These are phyloP conservation scores for Xenus cinereus DNA, from an alignment of 2,113 vertebrate genomes.

Conservation along the genomic window DNA sequence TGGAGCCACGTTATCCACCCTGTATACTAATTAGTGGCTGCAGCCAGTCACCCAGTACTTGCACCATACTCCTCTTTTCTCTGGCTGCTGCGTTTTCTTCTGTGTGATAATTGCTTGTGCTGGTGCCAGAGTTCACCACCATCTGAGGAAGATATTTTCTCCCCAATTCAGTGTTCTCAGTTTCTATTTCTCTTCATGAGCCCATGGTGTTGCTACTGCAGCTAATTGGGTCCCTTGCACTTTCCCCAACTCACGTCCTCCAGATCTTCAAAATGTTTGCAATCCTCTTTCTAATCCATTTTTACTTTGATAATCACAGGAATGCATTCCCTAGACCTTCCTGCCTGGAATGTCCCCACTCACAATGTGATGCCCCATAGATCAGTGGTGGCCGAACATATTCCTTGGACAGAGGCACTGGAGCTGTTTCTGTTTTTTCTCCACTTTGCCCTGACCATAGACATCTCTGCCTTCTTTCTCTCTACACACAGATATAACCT, in stretches of 20 bases:
- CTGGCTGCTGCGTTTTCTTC: background rate
- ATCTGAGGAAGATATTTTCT: background rate
- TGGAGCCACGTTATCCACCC: background rate
- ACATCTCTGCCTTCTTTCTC: background rate
- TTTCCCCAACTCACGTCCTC: background rate
- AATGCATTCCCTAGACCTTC: background rate
- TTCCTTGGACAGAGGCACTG: background rate
- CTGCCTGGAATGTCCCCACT: background rate
- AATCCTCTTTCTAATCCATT: background rate
- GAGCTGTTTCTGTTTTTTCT: background rate
- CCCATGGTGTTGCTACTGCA: background rate
- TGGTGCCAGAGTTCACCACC: background rate
- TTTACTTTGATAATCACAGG: background rate
- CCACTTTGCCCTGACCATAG: background rate
- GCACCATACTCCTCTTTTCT: background rate
- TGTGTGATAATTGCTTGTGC: background rate
- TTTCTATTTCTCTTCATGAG: background rate
- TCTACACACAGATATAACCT: background rate
- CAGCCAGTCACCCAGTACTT: background rate
- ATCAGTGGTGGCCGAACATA: background rate
- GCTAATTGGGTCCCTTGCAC: background rate
- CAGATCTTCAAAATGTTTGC: background rate
- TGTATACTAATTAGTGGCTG: background rate
- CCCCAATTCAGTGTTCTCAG: background rate
- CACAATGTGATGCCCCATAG: rapidly evolving